A percentile compares a stretch with the other conserved stretches of the same genome.
phyloP scores from a whole-genome alignment of 2,888 invertebrate species.

The Ecliptopera silaceata region DNA sequence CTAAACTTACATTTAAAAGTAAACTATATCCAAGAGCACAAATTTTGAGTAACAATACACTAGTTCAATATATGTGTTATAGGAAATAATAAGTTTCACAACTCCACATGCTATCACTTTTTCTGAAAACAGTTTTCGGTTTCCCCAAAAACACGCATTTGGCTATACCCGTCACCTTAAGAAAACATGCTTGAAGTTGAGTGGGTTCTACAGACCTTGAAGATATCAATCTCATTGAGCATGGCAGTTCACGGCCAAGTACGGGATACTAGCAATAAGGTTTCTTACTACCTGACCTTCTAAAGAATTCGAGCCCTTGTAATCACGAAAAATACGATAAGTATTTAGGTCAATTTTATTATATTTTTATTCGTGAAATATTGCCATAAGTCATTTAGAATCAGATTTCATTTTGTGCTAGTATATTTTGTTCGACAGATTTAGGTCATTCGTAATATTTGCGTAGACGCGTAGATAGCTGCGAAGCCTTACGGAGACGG shows the following conservation, averaged over 20 bases:
- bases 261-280: conserved; percentile 1
- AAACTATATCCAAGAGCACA: too few relatives aligned
- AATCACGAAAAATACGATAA: conserved; percentile 19
- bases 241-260: conserved; percentile 17
- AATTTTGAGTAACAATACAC: too few relatives aligned
- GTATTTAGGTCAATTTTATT: conserved; percentile 10
- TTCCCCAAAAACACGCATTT: too few relatives aligned
- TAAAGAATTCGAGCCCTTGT: conserved; percentile 11
- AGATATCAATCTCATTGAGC: conserved; percentile 13
- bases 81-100: too few relatives aligned
- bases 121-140: too few relatives aligned
- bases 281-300: conserved; percentile 16
- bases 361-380: conserved; percentile 14
- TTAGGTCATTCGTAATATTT: neutral
- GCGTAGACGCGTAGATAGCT: neutral
- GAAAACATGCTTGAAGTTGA: neutral
- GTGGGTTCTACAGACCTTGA: conserved; percentile 8
- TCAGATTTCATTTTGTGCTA: neutral
- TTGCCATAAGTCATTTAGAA: neutral
- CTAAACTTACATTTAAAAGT: too few relatives aligned
- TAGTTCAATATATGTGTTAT: too few relatives aligned
- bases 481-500: neutral
- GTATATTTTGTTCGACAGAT: neutral
- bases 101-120: too few relatives aligned
- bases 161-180: too few relatives aligned